Base-by-base conservation (phyloP, 2,797 vertebrate genomes). In the Neosilurus hyrtlii region DNA sequence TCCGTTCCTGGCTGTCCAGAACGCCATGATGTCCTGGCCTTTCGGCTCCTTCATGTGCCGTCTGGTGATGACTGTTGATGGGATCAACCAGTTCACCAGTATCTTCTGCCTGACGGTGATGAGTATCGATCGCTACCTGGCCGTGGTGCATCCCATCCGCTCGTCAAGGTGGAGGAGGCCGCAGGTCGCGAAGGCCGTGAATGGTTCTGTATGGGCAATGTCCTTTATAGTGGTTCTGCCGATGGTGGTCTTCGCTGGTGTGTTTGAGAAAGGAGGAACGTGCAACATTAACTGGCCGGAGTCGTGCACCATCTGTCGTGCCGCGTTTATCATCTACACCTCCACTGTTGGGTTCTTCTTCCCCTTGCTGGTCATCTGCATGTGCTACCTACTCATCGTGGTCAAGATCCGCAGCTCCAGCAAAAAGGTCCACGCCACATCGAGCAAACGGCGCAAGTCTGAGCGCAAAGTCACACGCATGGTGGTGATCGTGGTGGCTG, bases 41-140 rank as follows among this genome's bases (percentile, higher is more conserved):
- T 99, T 99, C 0, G 98, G 98, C 11, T 93, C 95, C 9, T 94
- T 97, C 83, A 95, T 97, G 78, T 99, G 98, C 88, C 93, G 97
- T 0, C 90, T 99, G 87, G 96, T 99, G 61, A 96, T 97, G 94
- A 97, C 98, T 0, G 94, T 98, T 1, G 98, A 99, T 0, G 96
- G 96, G 59, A 95, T 99, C 90, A 99, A 99, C 91, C 97, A 99
- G 86, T 99, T 99, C 94, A 99, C 97, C 86, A 98, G 97, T 90
- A 96, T 98, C 89, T 99, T 99, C 90, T 99, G 97, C 89, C 94
- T 99, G 89, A 99, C 96, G 0, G 95, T 99, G 85, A 99, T 99
- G 98, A 99, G 97, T 83, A 94, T 98, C 24, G 98, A 99, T 82
- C 97, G 98, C 70, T 99, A 98, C 91, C 91, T 99, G 68, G 98